Percentiles rank a stretch among this genome's conserved stretches.
These are phyloP conservation scores for Drosophila pseudotalamancana DNA, from an alignment of 2,888 invertebrate genomes.

Conservation along the genomic window DNA sequence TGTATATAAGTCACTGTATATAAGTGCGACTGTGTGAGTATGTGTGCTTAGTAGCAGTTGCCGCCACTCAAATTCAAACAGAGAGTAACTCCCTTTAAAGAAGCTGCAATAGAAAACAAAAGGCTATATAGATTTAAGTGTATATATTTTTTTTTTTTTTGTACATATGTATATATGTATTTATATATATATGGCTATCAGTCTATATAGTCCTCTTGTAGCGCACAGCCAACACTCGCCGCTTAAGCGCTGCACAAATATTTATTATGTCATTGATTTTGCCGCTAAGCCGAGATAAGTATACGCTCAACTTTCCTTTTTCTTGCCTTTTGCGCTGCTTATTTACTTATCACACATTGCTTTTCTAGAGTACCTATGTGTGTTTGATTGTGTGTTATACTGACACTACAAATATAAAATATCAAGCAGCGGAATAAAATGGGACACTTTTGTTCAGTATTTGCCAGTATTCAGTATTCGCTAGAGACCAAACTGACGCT, in stretches of 20 bases:
- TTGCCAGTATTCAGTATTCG: too few species aligned
- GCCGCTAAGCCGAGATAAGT: conserved; percentile 71
- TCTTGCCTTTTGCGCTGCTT: conserved; percentile 31
- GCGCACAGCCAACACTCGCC: conserved; percentile 62
- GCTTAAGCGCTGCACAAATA: conserved; percentile 77
- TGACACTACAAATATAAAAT: conserved; percentile 71
- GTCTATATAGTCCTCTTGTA: conserved; percentile 51
- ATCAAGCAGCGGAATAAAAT: conserved; percentile 51
- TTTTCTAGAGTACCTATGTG: conserved; percentile 7
- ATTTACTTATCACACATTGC: conserved; percentile 49
- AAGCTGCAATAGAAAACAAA: conserved; percentile 13
- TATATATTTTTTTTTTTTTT: conserved; percentile 7
- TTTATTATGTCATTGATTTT: conserved; percentile 80
- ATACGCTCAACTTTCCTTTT: conserved; percentile 55
- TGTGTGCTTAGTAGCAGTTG: conserved; percentile 49
- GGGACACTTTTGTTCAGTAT: conserved; percentile 31
- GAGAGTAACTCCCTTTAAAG: conserved; percentile 22
- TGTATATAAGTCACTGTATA: neutral
- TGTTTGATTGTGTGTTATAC: conserved; percentile 22
- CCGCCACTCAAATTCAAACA: conserved; percentile 38
- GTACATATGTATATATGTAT: conserved; percentile 9
- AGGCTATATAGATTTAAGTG: conserved; percentile 3
- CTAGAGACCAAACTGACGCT: conserved; percentile 44
- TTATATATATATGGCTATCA: conserved; percentile 22
- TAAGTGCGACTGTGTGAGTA: conserved; percentile 26